phyloP scores from a whole-genome alignment of 2,113 vertebrate genomes.

The Calypte anna region DNA sequence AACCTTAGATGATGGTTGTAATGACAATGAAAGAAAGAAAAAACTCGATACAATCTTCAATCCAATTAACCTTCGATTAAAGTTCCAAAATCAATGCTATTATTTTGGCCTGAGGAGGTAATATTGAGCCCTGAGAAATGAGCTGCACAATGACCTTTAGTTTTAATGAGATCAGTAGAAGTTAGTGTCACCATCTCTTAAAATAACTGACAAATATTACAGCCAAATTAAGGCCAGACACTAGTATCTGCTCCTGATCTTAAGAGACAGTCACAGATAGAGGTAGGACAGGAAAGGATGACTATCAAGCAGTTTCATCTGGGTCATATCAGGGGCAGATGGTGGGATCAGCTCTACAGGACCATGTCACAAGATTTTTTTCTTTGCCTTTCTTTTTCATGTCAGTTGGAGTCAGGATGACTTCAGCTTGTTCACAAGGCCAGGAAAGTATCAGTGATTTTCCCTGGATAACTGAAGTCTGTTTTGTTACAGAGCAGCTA shows the following conservation, averaged over 20 bases:
- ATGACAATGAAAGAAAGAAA: conserved; percentile 30
- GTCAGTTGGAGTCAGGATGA: background rate
- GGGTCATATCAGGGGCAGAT: background rate
- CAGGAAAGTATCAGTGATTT: background rate
- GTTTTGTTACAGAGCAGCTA: background rate
- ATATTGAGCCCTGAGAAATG: conserved; percentile 64
- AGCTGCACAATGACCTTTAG: conserved; percentile 72
- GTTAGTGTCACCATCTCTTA: conserved; percentile 77
- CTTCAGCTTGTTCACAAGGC: background rate
- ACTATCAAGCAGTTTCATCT: conserved; percentile 3
- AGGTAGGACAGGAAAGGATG: background rate
- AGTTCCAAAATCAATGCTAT: conserved; percentile 76
- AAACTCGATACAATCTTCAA: conserved; percentile 68
- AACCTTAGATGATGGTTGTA: conserved; percentile 37
- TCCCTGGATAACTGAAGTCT: background rate
- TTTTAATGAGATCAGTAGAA: conserved; percentile 81
- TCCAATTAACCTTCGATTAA: conserved; percentile 85
- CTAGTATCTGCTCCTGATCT: conserved; percentile 61
- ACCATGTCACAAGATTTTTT: background rate
- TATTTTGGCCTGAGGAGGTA: conserved; percentile 70
- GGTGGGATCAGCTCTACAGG: background rate
- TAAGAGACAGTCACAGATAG: conserved; percentile 59
- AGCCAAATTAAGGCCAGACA: conserved; percentile 56
- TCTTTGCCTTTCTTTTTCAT: background rate
- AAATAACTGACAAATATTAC: conserved; percentile 82